Evolutionary conservation across 2,797 vertebrate species (phyloP).

Genomic region (Perodicticus potto): DNA sequence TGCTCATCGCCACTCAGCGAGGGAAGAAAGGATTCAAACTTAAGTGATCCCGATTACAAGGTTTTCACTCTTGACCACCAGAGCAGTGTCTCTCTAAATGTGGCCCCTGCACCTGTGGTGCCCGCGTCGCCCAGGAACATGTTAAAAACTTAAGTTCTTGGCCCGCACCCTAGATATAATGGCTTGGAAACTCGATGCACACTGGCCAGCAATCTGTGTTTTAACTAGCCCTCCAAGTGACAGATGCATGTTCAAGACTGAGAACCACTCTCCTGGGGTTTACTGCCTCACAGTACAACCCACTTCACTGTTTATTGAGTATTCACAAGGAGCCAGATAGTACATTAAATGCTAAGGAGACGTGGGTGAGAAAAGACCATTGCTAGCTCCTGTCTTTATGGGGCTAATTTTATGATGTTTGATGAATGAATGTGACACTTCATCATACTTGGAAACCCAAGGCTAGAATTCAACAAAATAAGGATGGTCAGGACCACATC

Average conservation of each 20-base stretch:
- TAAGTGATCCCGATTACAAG: neutral
- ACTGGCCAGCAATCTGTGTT: neutral
- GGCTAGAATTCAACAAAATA: neutral
- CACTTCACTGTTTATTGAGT: neutral
- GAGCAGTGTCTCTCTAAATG: neutral
- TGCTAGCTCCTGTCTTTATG: neutral
- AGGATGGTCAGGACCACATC: neutral
- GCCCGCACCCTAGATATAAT: neutral
- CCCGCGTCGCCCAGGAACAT: neutral
- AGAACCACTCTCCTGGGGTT: neutral
- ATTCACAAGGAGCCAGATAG: neutral
- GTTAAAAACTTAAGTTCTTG: neutral
- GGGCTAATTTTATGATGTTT: neutral
- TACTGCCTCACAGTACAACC: neutral
- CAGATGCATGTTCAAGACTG: neutral
- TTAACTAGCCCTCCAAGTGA: neutral
- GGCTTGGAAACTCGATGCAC: neutral
- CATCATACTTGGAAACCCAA: neutral
- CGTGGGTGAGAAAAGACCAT: neutral
- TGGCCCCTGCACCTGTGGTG: neutral
- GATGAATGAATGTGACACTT: neutral
- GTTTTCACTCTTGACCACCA: neutral
- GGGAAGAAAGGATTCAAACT: neutral
- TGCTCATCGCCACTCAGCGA: neutral
- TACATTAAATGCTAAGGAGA: neutral